Percentiles rank a stretch among this genome's conserved stretches.
Conservation (phyloP, 2,888 invertebrate species). For the Sarcophaga carnaria region DNA sequence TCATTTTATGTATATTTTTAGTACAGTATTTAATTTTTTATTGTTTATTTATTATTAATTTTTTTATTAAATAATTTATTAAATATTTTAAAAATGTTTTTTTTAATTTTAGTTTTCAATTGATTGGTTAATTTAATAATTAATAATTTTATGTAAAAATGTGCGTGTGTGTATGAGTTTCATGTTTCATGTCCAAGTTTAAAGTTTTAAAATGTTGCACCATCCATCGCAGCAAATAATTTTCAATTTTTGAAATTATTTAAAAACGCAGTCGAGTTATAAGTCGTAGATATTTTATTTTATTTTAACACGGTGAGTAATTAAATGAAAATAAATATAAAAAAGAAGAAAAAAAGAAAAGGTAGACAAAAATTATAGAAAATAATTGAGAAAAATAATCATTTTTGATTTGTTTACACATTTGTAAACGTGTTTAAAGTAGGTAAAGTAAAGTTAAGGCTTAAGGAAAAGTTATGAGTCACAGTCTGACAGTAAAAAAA, state of each 20-base stretch:
- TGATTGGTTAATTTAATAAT: conserved; percentile 12
- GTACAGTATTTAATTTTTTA: not conserved
- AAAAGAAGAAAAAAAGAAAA: conserved; percentile 71
- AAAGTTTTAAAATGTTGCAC: conserved; percentile 50
- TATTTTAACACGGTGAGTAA: conserved; percentile 73
- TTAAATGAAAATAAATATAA: conserved; percentile 74
- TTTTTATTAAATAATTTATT: conserved; percentile 37
- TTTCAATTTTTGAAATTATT: not conserved
- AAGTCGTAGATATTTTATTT: not conserved
- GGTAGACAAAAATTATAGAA: conserved; percentile 68
- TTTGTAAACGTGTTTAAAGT: too few relatives aligned
- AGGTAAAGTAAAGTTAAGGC: too few relatives aligned
- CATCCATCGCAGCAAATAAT: conserved; percentile 67
- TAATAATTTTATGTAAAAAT: not conserved
- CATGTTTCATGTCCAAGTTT: conserved; percentile 25
- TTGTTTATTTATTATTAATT: conserved; percentile 13
- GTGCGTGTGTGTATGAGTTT: conserved; percentile 41
- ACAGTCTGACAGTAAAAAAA: too few relatives aligned
- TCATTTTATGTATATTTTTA: too few relatives aligned
- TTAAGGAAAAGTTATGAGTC: too few relatives aligned
- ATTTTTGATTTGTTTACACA: too few relatives aligned
- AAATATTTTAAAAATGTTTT: not conserved
- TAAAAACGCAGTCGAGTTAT: not conserved
- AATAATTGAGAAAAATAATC: conserved; percentile 59
- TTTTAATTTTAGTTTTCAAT: not conserved